Percentiles rank a stretch among this genome's conserved stretches.
These are phyloP conservation scores for Porites rus DNA, from an alignment of 92 coral and sea anemone species.

Conservation along the genomic window DNA sequence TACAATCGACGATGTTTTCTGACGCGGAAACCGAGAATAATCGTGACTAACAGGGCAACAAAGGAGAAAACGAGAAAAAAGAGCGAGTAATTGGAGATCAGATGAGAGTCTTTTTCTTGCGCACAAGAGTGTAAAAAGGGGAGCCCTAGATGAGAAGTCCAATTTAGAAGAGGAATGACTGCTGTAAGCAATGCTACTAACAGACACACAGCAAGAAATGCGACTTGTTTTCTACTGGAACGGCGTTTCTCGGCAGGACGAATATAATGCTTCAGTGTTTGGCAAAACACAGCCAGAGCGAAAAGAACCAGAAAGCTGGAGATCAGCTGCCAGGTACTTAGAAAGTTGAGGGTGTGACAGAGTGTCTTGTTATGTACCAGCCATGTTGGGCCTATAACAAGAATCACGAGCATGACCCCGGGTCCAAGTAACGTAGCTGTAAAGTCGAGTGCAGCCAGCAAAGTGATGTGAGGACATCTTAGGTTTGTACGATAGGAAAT, in stretches of 20 bases:
- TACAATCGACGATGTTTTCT: slow-evolving; percentile 31
- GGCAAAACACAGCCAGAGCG: slow-evolving; percentile 39
- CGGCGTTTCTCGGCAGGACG: not conserved
- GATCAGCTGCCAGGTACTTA: slow-evolving; percentile 24
- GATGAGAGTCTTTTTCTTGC: not conserved
- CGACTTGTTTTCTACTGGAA: not conserved
- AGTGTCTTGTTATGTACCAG: slow-evolving; percentile 11
- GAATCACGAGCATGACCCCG: slow-evolving; percentile 27
- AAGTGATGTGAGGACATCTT: slow-evolving; percentile 38
- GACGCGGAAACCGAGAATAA: slow-evolving; percentile 8
- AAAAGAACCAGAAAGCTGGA: slow-evolving; percentile 45
- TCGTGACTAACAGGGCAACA: slow-evolving; percentile 16
- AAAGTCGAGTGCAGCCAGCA: slow-evolving; percentile 51
- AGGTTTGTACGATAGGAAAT: slow-evolving; percentile 35
- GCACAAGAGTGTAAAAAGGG: not conserved
- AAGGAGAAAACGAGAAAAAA: slow-evolving; percentile 24
- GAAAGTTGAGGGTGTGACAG: slow-evolving; percentile 49
- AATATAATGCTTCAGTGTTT: slow-evolving; percentile 19
- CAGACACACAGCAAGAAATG: slow-evolving; percentile 4
- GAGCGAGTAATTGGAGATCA: slow-evolving; percentile 17
- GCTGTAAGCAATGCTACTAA: slow-evolving; percentile 14
- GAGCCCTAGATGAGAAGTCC: slow-evolving; percentile 46
- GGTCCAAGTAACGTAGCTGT: slow-evolving; percentile 55
- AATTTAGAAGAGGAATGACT: slow-evolving; percentile 36
- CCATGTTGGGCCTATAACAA: slow-evolving; percentile 41